Conservation (phyloP, 2,888 invertebrate genomes). For the Diploptera punctata region DNA sequence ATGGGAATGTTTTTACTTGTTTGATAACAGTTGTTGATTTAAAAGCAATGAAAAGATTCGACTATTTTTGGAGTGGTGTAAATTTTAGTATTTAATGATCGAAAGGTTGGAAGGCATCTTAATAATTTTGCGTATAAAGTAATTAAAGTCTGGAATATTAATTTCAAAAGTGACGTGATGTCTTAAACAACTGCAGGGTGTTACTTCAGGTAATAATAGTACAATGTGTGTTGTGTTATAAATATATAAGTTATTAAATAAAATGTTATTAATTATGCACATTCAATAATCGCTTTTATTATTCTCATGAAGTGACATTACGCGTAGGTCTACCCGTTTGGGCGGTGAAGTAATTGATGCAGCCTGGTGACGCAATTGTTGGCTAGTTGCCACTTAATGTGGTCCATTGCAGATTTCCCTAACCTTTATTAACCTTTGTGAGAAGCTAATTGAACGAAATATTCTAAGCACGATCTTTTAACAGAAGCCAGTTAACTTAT, state of each 20-base stretch:
- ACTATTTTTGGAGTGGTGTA: too few species aligned
- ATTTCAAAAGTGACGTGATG: neutral
- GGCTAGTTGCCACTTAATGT: conserved; percentile 8
- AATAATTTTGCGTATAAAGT: neutral
- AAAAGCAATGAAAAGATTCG: neutral
- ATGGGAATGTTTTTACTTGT: too few species aligned
- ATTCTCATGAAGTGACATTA: neutral
- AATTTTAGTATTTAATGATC: neutral
- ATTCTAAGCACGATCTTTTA: neutral
- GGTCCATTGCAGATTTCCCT: conserved; percentile 8
- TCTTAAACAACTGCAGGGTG: neutral
- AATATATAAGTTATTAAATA: neutral
- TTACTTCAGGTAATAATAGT: neutral
- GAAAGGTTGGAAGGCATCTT: neutral
- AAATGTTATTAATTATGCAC: neutral
- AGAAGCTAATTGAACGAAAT: conserved; percentile 18
- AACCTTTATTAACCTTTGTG: conserved; percentile 21
- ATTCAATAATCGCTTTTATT: neutral
- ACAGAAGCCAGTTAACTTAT: neutral
- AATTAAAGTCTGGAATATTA: neutral
- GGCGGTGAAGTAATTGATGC: conserved; percentile 17
- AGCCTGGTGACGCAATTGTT: conserved; percentile 15
- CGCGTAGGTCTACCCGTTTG: neutral
- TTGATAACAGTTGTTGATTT: too few species aligned
- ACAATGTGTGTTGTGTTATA: neutral